Percentiles rank a stretch among this genome's conserved stretches.
Evolutionary conservation across 2,888 invertebrate genomes (phyloP).

Genomic region (Rhogogaster chlorosoma): DNA sequence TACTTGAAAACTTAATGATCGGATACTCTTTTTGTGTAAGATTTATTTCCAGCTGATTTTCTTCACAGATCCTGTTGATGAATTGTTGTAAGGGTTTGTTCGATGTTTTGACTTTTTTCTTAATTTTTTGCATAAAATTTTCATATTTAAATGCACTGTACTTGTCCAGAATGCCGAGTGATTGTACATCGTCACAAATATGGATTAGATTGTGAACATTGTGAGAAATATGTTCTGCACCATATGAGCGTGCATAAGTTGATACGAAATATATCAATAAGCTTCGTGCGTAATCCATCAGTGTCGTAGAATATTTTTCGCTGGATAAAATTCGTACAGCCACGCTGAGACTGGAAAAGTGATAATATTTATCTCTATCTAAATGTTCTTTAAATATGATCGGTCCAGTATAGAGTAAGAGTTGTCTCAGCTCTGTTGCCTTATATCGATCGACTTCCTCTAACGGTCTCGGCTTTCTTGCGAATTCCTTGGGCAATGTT

Average conservation of each 20-base stretch:
- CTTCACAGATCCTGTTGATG: constrained; percentile 52
- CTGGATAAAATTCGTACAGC: no score
- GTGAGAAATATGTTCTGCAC: no score
- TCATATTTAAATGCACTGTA: constrained; percentile 25
- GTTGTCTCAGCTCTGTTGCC: constrained; percentile 35
- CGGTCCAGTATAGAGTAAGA: constrained; percentile 35
- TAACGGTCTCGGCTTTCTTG: constrained; percentile 18
- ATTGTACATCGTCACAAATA: no score
- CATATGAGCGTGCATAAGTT: no score
- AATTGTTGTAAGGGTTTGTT: constrained; percentile 58
- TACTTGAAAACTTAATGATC: constrained; percentile 9
- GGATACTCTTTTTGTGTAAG: constrained; percentile 21
- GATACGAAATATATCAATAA: no score
- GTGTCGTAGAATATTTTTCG: no score
- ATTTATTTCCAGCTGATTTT: constrained; percentile 28
- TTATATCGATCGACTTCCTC: constrained; percentile 24
- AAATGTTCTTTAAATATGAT: constrained; percentile 35
- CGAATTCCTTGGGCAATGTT: constrained; percentile 5
- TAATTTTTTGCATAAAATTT: constrained; percentile 52
- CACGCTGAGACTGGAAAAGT: constrained; percentile 25
- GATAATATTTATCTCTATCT: constrained; percentile 27
- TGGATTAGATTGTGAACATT: no score
- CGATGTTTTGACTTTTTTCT: constrained; percentile 53
- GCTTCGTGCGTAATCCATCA: no score
- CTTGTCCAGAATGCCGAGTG: constrained; percentile 17